phyloP scores from a whole-genome alignment of 1,140 invertebrate genomes.

The Lasioglossum baleicum region DNA sequence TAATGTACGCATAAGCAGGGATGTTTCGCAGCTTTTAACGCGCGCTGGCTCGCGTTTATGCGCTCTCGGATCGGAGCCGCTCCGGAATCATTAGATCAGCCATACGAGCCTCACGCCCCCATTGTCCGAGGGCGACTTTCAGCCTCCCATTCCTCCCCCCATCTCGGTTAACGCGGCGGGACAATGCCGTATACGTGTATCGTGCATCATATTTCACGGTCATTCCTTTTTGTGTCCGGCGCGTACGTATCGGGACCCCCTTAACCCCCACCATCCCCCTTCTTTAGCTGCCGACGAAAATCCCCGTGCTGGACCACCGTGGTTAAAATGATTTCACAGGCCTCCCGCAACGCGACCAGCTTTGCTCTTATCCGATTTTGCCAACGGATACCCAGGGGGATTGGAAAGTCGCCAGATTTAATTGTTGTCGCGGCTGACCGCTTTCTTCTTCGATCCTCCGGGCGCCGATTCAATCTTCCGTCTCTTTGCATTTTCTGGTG shows the following conservation, averaged over 20 bases:
- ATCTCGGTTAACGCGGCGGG: conserved; percentile 47
- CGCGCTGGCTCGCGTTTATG: conserved; percentile 1
- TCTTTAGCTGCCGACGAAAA: conserved; percentile 48
- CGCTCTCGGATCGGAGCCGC: conserved; percentile 40
- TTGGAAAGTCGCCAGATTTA: not conserved
- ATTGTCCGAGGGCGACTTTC: conserved; percentile 66
- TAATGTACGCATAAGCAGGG: conserved; percentile 27
- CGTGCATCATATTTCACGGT: conserved; percentile 73
- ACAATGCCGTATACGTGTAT: conserved; percentile 65
- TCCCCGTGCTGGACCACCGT: conserved; percentile 54
- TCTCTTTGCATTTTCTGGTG: not conserved
- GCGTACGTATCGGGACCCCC: conserved; percentile 21
- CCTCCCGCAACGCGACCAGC: conserved; percentile 47
- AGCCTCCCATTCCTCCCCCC: not conserved
- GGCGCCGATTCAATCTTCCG: not conserved
- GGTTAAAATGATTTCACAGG: conserved; percentile 44
- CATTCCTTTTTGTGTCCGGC: conserved; percentile 57
- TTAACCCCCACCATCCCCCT: not conserved
- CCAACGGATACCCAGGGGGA: not conserved
- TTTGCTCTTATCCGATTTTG: conserved; percentile 30
- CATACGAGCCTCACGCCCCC: conserved; percentile 67
- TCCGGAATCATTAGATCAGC: conserved; percentile 68
- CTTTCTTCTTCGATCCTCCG: not conserved
- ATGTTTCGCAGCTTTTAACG: conserved; percentile 20
- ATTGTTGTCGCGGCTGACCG: not conserved